Percentiles rank a stretch among this genome's conserved stretches.
Evolutionary conservation across 2,888 invertebrate species (phyloP).

Genomic region (Meiosimyza platycephala): DNA sequence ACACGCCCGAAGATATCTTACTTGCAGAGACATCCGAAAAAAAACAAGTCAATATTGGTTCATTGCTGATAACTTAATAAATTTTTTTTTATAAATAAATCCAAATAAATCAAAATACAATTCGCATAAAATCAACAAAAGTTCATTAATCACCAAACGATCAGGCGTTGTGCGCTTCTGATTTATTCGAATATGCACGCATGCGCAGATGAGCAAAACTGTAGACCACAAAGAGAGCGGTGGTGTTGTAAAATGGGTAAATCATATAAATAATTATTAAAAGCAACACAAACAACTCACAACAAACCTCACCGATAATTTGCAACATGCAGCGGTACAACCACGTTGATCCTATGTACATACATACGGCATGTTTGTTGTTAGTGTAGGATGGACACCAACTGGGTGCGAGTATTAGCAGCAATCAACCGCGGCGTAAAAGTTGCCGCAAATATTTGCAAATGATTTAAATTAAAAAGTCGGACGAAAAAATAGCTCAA

Average conservation of each 20-base stretch:
- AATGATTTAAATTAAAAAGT: constrained; percentile 8
- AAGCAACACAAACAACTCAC: background rate
- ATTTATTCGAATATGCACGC: constrained; percentile 26
- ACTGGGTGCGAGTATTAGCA: background rate
- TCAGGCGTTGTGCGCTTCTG: constrained; percentile 6
- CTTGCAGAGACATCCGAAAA: constrained; percentile 3
- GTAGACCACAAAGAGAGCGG: background rate
- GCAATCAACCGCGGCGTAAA: background rate
- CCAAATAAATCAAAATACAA: no score
- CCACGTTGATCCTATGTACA: background rate
- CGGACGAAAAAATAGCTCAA: no score
- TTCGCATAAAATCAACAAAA: no score
- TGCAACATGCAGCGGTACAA: background rate
- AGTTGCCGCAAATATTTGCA: background rate
- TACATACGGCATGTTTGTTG: background rate
- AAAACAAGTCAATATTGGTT: constrained; percentile 3
- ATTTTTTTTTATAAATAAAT: no score
- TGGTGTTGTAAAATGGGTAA: background rate
- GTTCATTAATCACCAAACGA: background rate
- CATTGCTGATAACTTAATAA: background rate
- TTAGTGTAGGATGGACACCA: constrained; percentile 3
- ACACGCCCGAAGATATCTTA: constrained; percentile 1
- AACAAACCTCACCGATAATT: background rate
- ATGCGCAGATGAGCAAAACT: constrained; percentile 7
- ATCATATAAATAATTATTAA: constrained; percentile 19